These are phyloP conservation scores for Dyspetes luteomarginatus DNA, from an alignment of 2,888 invertebrate genomes.

Conservation along the genomic window DNA sequence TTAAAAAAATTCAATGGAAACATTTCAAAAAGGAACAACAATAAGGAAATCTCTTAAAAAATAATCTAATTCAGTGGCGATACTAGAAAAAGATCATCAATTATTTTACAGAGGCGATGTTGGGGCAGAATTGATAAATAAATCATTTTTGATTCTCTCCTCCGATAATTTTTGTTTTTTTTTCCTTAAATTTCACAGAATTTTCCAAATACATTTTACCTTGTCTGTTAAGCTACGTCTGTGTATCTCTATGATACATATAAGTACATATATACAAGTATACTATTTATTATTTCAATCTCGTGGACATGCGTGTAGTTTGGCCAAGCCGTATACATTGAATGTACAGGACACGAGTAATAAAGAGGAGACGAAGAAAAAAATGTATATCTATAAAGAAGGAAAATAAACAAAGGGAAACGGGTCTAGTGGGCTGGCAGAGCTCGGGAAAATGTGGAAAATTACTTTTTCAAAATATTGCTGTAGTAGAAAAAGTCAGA, in stretches of 20 bases:
- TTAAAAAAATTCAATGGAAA: no score
- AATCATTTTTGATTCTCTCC: no score
- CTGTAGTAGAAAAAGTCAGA: conserved; percentile 1
- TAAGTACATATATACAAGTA: background rate
- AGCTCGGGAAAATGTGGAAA: conserved; percentile 54
- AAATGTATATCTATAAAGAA: conserved; percentile 7
- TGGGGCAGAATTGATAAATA: no score
- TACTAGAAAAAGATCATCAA: no score
- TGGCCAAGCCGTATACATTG: conserved; percentile 11
- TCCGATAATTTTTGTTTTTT: no score
- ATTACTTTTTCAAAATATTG: conserved; percentile 62
- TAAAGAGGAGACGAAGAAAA: conserved; percentile 7
- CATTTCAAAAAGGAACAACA: no score
- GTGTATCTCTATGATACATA: background rate
- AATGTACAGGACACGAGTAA: conserved; percentile 17
- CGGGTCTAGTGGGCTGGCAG: conserved; percentile 26
- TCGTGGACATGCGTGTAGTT: background rate
- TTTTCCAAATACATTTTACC: no score
- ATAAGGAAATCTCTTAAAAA: no score
- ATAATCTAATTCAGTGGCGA: no score
- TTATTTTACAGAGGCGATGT: no score
- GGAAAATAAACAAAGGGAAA: conserved; percentile 23
- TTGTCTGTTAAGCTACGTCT: no score
- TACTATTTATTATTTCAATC: conserved; percentile 2
- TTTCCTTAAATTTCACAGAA: no score